Evolutionary conservation across 2,797 vertebrate species (phyloP), one percentile per base, ranked within the genome.

Genomic region (Arctocebus calabarensis): DNA sequence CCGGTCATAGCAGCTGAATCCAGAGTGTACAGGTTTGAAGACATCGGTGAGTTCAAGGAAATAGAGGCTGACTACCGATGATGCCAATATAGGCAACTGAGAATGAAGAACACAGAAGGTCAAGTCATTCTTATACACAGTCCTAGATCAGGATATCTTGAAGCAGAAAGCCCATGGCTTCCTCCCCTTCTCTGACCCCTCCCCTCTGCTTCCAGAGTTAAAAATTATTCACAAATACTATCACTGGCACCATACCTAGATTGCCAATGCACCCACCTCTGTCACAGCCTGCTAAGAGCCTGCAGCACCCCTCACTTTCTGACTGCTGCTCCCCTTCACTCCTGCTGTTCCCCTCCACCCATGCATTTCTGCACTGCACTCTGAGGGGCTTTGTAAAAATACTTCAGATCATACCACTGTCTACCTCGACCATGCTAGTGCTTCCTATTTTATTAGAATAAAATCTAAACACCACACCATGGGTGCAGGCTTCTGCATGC

Each of bases 1-100:
- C 91, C 99, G 99, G 98, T 99, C 99, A 95, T 99, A 99, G 98
- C 99, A 99, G 98, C 98, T 99, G 98, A 99, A 99, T 78, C 99
- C 99, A 27, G 99, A 99, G 79, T 99, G 99, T 62, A 99, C 99
- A 0, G 99, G 99, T 97, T 99, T 99, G 98, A 99, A 99, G 97
- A 99, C 98, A 97, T 99, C 99, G 0, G 99, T 99, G 98, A 99
- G 99, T 97, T 99, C 99, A 95, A 99, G 98, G 97, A 99, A 99
- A 98, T 99, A 99, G 27, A 99, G 99, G 95, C 99, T 99, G 92
- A 99, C 99, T 97, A 99, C 98, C 6, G 99, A 99, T 12, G 99
- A 99, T 40, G 99, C 99, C 98, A 99, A 97, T 96, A 99, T 99
- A 10, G 99, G 99, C 97, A 99, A 98, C 99, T 99, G 96, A 70